A percentile compares a stretch with the other conserved stretches of the same genome.
phyloP scores from a whole-genome alignment of 1,140 invertebrate species.

The Euwallacea similis region DNA sequence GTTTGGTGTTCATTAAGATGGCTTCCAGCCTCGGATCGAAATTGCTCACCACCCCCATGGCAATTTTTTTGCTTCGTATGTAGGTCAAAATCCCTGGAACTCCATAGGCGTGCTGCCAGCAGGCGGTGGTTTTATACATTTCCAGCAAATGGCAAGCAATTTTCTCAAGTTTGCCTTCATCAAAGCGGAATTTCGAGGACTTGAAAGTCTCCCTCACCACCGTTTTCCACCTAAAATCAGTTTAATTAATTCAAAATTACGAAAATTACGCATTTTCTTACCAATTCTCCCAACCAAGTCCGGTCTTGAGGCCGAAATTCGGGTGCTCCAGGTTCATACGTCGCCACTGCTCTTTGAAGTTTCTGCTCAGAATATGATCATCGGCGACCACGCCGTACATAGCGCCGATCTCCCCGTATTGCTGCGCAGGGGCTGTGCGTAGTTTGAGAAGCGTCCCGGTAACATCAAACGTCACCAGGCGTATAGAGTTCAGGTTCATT shows the following conservation, averaged over 20 bases:
- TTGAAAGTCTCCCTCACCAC: conserved; percentile 69
- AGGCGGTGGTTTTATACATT: conserved; percentile 66
- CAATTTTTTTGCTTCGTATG: conserved; percentile 48
- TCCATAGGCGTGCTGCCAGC: conserved; percentile 72
- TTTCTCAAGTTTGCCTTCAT: conserved; percentile 55
- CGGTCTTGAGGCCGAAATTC: conserved; percentile 72
- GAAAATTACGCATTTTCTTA: not conserved
- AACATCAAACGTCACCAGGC: conserved; percentile 83
- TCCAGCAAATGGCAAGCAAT: conserved; percentile 66
- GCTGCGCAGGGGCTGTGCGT: conserved; percentile 66
- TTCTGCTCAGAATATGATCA: conserved; percentile 60
- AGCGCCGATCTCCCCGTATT: conserved; percentile 71
- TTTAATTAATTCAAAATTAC: not conserved
- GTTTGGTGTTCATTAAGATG: conserved; percentile 65
- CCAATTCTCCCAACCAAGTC: conserved; percentile 77
- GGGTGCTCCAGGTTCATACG: conserved; percentile 69
- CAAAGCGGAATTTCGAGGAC: conserved; percentile 54
- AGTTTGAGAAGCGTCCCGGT: conserved; percentile 82
- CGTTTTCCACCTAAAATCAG: conserved; percentile 61
- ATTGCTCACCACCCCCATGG: conserved; percentile 83
- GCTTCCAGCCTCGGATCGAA: conserved; percentile 78
- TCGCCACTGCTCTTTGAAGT: conserved; percentile 67
- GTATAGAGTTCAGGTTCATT: conserved; percentile 53
- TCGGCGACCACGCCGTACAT: conserved; percentile 69
- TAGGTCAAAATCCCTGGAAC: conserved; percentile 64